Base-by-base conservation (phyloP, 2,113 vertebrate genomes). In the Gasterosteus aculeatus region DNA sequence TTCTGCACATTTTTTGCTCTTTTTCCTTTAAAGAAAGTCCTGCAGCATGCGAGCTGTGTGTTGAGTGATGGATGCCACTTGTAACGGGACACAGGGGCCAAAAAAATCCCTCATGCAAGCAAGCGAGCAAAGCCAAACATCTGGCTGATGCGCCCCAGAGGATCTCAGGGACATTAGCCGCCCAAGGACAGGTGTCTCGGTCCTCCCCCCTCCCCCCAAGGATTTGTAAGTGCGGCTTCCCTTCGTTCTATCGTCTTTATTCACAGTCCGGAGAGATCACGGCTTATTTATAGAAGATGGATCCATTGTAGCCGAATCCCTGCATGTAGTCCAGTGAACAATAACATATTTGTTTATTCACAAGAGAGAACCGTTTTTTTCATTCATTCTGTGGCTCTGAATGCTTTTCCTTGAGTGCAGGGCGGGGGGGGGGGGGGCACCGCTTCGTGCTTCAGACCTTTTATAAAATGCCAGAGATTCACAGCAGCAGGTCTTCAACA, bases 391-490 rank as follows among this genome's bases (percentile, higher is more conserved):
- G 53, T 22, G 46, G 31, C 46, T 68, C 56, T 62, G 69, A 69
- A 69, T 44, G 70, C 35, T 4, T 54, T 61, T 80, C 77, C 41
- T 53, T 74, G 75, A 51, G 77, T 46, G 69, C 60, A 8, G 65
- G n/a, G n/a, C n/a, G n/a, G n/a, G n/a, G n/a, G n/a, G n/a, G n/a
- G n/a, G n/a, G n/a, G 86, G 74, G 70, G 84, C 60, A 78, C 78
- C 74, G 61, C 49, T 70, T 54, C 46, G 10, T 80, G 65, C 66
- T 46, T n/a, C 81, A 86, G 92, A 92, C 89, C 89, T 93, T 93
- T 92, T 68, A 58, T 56, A 73, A 92, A 93, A 94, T 93, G 91
- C 82, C 92, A 93, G 81, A 85, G 86, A 85, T 81, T 87, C 79
- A 78, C 80, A 81, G 79, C 64, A 57, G 14, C 51, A 31, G 61